phyloP scores from a whole-genome alignment of 2,113 vertebrate species.

The Pungitius pungitius region DNA sequence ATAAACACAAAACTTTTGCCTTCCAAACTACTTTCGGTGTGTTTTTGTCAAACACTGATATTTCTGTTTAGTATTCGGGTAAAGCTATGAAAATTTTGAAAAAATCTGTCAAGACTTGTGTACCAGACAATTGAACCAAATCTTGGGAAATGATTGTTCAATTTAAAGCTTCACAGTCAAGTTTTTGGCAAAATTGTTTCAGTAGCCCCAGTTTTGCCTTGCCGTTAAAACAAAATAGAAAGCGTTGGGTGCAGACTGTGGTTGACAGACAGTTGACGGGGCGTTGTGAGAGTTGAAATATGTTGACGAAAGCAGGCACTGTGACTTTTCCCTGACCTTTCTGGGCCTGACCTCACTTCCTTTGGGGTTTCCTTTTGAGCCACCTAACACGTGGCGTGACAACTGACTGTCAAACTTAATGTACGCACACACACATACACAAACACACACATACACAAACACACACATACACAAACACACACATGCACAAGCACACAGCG shows the following conservation, averaged over 20 bases:
- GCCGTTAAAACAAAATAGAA: slow-evolving; percentile 22
- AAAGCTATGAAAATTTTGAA: background rate
- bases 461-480: slow-evolving; percentile 27
- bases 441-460: slow-evolving; percentile 3
- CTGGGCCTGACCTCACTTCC: slow-evolving; percentile 54
- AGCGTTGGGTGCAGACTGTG: slow-evolving; percentile 26
- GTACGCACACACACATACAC: background rate
- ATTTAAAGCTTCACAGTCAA: background rate
- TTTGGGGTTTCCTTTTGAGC: slow-evolving; percentile 61
- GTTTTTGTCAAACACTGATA: slow-evolving; percentile 2
- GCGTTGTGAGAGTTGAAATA: slow-evolving; percentile 31
- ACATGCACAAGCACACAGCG: slow-evolving; percentile 21
- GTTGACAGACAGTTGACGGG: slow-evolving; percentile 54
- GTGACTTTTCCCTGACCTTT: slow-evolving; percentile 71
- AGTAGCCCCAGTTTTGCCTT: background rate
- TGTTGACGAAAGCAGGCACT: slow-evolving; percentile 42
- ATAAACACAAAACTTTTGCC: slow-evolving; percentile 24
- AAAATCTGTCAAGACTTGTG: background rate
- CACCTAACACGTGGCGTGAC: slow-evolving; percentile 64
- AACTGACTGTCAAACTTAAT: slow-evolving; percentile 24
- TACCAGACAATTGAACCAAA: background rate
- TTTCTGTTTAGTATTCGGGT: background rate
- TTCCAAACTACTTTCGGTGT: slow-evolving; percentile 4
- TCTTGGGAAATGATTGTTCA: background rate
- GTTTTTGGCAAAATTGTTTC: slow-evolving; percentile 16